Evolutionary conservation across 2,888 invertebrate genomes (phyloP).

Genomic region (Pterostichus niger): DNA sequence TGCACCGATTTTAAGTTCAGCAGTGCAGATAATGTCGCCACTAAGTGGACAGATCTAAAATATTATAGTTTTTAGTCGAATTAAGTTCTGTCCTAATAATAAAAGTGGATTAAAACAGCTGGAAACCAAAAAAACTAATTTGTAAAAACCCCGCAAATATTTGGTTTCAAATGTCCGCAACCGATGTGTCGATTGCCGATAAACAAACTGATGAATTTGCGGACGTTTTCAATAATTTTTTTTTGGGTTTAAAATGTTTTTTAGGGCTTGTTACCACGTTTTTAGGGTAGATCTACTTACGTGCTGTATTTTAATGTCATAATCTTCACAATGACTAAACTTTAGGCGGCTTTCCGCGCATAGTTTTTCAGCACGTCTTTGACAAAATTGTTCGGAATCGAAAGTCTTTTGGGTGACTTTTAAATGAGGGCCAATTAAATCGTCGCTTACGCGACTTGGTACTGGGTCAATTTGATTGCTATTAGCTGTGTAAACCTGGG

Average conservation of each 20-base stretch:
- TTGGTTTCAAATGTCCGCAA: no score
- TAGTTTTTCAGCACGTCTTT: constrained; percentile 75
- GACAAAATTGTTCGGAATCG: constrained; percentile 77
- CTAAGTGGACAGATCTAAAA: constrained; percentile 76
- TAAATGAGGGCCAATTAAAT: constrained; percentile 75
- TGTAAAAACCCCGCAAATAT: no score
- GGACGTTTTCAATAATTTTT: no score
- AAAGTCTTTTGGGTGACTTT: constrained; percentile 76
- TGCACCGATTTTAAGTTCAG: constrained; percentile 76
- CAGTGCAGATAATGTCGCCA: constrained; percentile 76
- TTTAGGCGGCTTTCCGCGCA: constrained; percentile 75
- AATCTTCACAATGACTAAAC: constrained; percentile 76
- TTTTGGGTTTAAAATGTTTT: no score
- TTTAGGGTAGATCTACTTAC: constrained; percentile 71
- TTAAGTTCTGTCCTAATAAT: no score
- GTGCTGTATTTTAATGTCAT: constrained; percentile 76
- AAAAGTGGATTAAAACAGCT: no score
- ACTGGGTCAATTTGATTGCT: constrained; percentile 76
- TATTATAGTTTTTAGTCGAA: background rate
- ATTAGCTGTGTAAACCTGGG: constrained; percentile 75
- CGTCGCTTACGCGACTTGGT: constrained; percentile 75
- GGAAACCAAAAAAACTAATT: no score
- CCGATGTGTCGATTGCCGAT: no score
- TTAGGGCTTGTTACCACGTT: background rate
- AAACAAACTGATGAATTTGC: no score